phyloP scores from a whole-genome alignment of 2,797 vertebrate genomes.

The Sebastiscus albofasciatus region DNA sequence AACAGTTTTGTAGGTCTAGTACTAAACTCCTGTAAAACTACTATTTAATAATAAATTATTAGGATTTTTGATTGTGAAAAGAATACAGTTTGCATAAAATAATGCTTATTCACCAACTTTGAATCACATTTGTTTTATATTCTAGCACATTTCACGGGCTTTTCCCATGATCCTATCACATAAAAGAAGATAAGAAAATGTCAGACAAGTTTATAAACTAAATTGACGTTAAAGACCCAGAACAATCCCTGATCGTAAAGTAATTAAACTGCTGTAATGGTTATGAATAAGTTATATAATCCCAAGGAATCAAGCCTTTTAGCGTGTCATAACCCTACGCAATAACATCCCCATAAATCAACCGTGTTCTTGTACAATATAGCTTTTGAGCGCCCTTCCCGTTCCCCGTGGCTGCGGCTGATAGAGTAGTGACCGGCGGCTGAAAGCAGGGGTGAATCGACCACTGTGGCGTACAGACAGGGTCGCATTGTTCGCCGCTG shows the following conservation, averaged over 20 bases:
- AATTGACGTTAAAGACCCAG: background rate
- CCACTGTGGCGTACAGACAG: slow-evolving; percentile 71
- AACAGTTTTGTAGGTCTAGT: background rate
- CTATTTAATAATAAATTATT: background rate
- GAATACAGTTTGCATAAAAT: background rate
- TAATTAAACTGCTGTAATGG: background rate
- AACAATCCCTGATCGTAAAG: slow-evolving; percentile 11
- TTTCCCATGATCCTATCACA: background rate
- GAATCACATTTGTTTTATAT: background rate
- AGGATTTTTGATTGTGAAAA: background rate
- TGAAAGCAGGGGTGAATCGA: slow-evolving; percentile 68
- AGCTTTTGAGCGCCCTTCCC: slow-evolving; percentile 31
- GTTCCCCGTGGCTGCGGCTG: slow-evolving; percentile 45
- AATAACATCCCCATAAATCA: slow-evolving; percentile 61
- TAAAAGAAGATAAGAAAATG: background rate
- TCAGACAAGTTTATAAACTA: background rate
- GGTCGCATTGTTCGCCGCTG: slow-evolving; percentile 67
- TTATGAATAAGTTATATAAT: slow-evolving; percentile 25
- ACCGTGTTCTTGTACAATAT: slow-evolving; percentile 33
- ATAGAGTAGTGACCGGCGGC: slow-evolving; percentile 70
- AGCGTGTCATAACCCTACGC: slow-evolving; percentile 35
- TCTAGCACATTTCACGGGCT: background rate
- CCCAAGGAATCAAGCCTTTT: slow-evolving; percentile 17
- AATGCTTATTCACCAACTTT: background rate
- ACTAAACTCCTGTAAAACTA: background rate